phyloP scores from a whole-genome alignment of 2,888 invertebrate genomes.

The Epirrita christyi region DNA sequence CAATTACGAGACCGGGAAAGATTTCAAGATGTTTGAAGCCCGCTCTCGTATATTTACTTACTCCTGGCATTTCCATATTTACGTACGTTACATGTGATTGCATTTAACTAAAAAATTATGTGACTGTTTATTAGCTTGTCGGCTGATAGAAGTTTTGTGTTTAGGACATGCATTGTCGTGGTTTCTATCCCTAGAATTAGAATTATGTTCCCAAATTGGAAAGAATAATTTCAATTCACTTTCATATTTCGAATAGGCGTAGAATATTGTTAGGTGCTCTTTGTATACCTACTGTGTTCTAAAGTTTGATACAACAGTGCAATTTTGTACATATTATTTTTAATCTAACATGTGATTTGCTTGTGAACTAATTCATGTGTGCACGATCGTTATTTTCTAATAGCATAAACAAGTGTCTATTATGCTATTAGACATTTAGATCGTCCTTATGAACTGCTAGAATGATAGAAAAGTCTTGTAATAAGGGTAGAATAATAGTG shows the following conservation, averaged over 20 bases:
- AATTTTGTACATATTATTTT: constrained; percentile 52
- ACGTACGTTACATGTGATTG: constrained; percentile 13
- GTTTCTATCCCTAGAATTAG: neutral
- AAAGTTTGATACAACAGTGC: constrained; percentile 54
- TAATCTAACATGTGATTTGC: constrained; percentile 40
- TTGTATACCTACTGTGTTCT: constrained; percentile 55
- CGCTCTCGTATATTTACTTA: neutral
- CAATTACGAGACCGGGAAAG: constrained; percentile 4
- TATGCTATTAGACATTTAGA: constrained; percentile 41
- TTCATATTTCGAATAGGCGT: constrained; percentile 30
- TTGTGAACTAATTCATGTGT: constrained; percentile 39
- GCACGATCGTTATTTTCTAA: too few relatives aligned
- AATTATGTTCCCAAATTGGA: constrained; percentile 1
- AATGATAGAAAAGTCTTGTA: constrained; percentile 29
- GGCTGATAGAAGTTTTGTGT: neutral
- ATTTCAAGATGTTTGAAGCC: neutral
- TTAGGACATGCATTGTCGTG: neutral
- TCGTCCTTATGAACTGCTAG: constrained; percentile 48
- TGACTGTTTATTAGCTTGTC: neutral
- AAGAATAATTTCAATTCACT: constrained; percentile 6
- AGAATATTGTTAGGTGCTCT: constrained; percentile 58
- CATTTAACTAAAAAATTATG: constrained; percentile 30
- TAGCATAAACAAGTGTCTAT: too few relatives aligned
- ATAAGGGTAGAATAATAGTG: constrained; percentile 13
- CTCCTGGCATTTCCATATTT: neutral